A percentile compares a stretch with the other conserved stretches of the same genome.
Conservation (phyloP, 2,797 vertebrate genomes). For the Pelochelys cantorii region DNA sequence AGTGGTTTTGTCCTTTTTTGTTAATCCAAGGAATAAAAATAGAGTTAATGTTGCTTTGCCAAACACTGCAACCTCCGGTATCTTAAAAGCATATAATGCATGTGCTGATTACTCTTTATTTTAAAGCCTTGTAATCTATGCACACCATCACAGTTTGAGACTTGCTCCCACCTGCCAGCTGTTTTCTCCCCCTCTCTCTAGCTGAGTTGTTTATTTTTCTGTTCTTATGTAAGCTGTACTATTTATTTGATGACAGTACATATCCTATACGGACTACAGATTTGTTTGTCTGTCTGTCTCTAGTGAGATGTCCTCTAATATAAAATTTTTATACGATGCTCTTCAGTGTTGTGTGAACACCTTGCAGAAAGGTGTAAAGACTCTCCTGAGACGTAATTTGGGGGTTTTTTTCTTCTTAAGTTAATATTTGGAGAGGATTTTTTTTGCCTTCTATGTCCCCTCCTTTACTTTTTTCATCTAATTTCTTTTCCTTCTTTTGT, state of each 20-base stretch:
- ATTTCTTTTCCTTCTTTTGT: not conserved
- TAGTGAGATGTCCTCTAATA: not conserved
- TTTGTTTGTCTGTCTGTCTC: not conserved
- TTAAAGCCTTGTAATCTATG: slow-evolving; percentile 50
- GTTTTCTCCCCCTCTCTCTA: slow-evolving; percentile 43
- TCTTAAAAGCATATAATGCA: slow-evolving; percentile 65
- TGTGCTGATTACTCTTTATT: slow-evolving; percentile 72
- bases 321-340: not conserved
- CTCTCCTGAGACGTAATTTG: not conserved
- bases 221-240: slow-evolving; percentile 9
- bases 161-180: slow-evolving; percentile 57
- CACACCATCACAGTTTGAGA: not conserved
- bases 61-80: slow-evolving; percentile 43
- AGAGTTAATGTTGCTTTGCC: slow-evolving; percentile 65
- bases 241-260: not conserved
- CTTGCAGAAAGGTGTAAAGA: not conserved
- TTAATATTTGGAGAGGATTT: not conserved
- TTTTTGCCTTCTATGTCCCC: fast-evolving
- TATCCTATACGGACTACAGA: not conserved
- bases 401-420: not conserved
- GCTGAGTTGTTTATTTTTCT: not conserved
- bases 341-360: not conserved
- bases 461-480: not conserved
- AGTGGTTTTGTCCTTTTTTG: slow-evolving; percentile 60
- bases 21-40: slow-evolving; percentile 67